A percentile compares a stretch with the other conserved stretches of the same genome.
Conservation (phyloP, 2,113 vertebrate species). For the Narcine bancroftii region DNA sequence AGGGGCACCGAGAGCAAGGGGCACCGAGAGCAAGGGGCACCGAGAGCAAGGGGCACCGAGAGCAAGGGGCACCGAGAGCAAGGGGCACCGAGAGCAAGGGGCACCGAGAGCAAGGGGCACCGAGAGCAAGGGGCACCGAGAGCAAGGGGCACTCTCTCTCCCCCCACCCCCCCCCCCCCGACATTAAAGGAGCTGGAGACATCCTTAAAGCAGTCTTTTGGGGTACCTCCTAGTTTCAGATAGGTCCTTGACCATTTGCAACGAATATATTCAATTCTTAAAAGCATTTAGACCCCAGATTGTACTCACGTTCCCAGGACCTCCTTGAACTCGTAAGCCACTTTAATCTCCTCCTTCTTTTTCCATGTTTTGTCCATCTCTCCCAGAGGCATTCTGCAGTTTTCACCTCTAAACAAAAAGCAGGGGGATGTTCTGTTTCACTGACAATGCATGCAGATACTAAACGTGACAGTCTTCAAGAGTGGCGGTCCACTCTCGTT, state of each 20-base stretch:
- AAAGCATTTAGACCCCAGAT: background rate
- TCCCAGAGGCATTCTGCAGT: constrained; percentile 57
- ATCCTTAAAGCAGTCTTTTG: too few species aligned
- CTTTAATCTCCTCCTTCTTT: constrained; percentile 59
- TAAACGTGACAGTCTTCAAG: background rate
- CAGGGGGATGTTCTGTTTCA: background rate
- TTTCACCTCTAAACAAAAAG: background rate
- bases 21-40: too few species aligned
- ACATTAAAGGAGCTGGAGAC: background rate
- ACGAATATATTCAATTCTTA: background rate
- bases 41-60: too few species aligned
- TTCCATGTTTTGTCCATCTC: constrained; percentile 61
- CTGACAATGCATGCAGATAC: background rate
- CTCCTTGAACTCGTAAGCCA: constrained; percentile 65
- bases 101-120: too few species aligned
- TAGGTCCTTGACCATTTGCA: background rate
- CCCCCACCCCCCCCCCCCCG: too few species aligned
- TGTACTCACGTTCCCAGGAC: constrained; percentile 66
- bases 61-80: too few species aligned
- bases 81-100: too few species aligned
- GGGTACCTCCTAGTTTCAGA: too few species aligned
- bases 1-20: too few species aligned
- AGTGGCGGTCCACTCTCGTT: background rate
- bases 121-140: too few species aligned
- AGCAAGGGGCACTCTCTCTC: too few species aligned